Conservation (phyloP, 1,140 invertebrate species). For the Bombus breviceps region DNA sequence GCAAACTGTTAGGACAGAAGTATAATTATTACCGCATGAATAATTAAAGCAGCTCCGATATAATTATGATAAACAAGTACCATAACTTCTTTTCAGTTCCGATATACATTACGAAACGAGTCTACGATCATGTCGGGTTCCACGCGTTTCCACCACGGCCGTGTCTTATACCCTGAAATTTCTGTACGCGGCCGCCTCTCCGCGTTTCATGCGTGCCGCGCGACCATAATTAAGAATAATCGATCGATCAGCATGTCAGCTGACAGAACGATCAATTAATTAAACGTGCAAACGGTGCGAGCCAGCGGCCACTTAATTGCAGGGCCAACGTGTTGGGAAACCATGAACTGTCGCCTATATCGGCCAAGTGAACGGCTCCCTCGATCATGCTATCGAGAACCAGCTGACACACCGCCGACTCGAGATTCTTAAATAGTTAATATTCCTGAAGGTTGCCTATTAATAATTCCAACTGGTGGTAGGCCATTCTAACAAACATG, state of each 20-base stretch:
- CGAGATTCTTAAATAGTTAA: slow-evolving; percentile 75
- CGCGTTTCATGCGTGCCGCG: slow-evolving; percentile 13
- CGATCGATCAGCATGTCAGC: slow-evolving; percentile 24
- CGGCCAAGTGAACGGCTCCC: slow-evolving; percentile 67
- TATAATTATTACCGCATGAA: slow-evolving; percentile 44
- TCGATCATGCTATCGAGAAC: slow-evolving; percentile 39
- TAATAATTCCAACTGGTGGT: slow-evolving; percentile 70
- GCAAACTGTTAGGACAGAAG: slow-evolving; percentile 35
- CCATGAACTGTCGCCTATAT: slow-evolving; percentile 54
- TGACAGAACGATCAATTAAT: slow-evolving; percentile 40
- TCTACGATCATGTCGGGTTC: not conserved
- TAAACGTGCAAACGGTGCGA: slow-evolving; percentile 22
- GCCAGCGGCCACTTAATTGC: slow-evolving; percentile 46
- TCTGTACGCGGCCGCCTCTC: not conserved
- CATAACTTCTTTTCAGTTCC: slow-evolving; percentile 33
- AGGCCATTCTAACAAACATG: slow-evolving; percentile 72
- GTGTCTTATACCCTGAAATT: not conserved
- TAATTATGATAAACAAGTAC: slow-evolving; percentile 45
- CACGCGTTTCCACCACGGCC: not conserved
- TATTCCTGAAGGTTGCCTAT: slow-evolving; percentile 80
- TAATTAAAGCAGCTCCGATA: slow-evolving; percentile 33
- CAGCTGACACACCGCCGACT: slow-evolving; percentile 45
- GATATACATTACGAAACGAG: slow-evolving; percentile 32
- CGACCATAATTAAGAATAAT: slow-evolving; percentile 40
- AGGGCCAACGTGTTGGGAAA: slow-evolving; percentile 59